Conservation (phyloP, 2,888 invertebrate genomes). For the Polydrusus cervinus region DNA sequence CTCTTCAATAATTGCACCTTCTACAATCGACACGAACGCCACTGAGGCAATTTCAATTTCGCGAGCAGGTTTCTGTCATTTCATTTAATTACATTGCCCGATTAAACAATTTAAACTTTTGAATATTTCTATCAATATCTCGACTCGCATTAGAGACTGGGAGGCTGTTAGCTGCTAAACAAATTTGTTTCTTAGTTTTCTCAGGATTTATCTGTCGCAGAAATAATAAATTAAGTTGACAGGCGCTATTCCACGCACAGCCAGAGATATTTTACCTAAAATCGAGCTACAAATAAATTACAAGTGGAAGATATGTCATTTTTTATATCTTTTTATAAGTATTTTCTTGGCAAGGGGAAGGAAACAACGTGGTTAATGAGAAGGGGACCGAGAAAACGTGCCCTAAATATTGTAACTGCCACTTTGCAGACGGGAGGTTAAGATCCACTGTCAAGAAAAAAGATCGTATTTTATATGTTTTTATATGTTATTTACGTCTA, state of each 20-base stretch:
- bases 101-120: constrained; percentile 19
- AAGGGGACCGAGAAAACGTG: constrained; percentile 34
- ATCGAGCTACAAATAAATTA: constrained; percentile 36
- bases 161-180: constrained; percentile 9
- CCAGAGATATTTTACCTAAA: constrained; percentile 30
- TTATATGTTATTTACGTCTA: background rate
- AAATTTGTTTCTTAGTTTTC: constrained; percentile 40
- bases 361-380: constrained; percentile 41
- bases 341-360: constrained; percentile 23
- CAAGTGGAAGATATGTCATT: constrained; percentile 34
- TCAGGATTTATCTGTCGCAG: constrained; percentile 32
- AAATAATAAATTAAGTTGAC: constrained; percentile 44
- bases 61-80: background rate
- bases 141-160: background rate
- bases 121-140: constrained; percentile 21
- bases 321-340: constrained; percentile 34
- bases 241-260: constrained; percentile 33
- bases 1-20: no score
- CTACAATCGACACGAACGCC: no score
- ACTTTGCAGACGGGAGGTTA: constrained; percentile 19
- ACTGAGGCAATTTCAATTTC: no score
- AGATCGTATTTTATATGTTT: constrained; percentile 3
- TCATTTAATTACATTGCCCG: constrained; percentile 4
- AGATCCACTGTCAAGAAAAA: background rate
- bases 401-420: constrained; percentile 39